Evolutionary conservation across 2,113 vertebrate species (phyloP), one percentile per base, ranked within the genome.

Genomic region (Neodon shergylaensis): DNA sequence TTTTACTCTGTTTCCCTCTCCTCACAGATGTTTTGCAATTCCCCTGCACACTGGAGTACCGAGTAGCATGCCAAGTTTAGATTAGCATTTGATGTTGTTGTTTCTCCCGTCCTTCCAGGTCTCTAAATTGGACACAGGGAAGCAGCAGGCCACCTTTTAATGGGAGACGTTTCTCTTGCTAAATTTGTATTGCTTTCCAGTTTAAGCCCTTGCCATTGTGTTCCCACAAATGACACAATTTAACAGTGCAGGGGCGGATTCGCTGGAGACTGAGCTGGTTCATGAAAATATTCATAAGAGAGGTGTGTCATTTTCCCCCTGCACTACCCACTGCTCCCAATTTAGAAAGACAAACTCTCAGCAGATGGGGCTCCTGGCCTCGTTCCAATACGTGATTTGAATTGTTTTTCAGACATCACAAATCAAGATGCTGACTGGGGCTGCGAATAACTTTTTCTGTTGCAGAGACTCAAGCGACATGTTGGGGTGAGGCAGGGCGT

Each of bases 291-390:
- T 98, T 97, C 97, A 98, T 96, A 83, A 94, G 93, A 97, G 65
- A 98, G 97, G 96, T 98, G 95, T 88, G 94, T 87, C 95, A 78
- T 96, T 98, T 95, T 96, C 93, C 77, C 44, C 85, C 58, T 83
- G 92, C 96, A 82, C 94, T 98, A 95, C 74, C 4, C 31, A 92
- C 81, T 36, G 82, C 49, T 73, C 94, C 94, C 76, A 91, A 97
- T 98, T 98, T 98, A 98, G 97, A 96, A 97, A 97, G 94, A 98
- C 79, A 65, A 90, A 93, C 92, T 97, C 91, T 72, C n/a, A 89
- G 92, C 98, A 98, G 98, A 98, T 98, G 98, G 95, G 97, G 52
- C 96, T 96, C 93, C 95, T 98, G 98, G 98, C 96, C 74, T 95
- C 81, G 93, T 96, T 98, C 98, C 98, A 98, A 96, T 16, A 89